Evolutionary conservation across 2,888 invertebrate genomes (phyloP), one percentile per base, ranked within the genome.

Genomic region (Eupithecia pulchellata): DNA sequence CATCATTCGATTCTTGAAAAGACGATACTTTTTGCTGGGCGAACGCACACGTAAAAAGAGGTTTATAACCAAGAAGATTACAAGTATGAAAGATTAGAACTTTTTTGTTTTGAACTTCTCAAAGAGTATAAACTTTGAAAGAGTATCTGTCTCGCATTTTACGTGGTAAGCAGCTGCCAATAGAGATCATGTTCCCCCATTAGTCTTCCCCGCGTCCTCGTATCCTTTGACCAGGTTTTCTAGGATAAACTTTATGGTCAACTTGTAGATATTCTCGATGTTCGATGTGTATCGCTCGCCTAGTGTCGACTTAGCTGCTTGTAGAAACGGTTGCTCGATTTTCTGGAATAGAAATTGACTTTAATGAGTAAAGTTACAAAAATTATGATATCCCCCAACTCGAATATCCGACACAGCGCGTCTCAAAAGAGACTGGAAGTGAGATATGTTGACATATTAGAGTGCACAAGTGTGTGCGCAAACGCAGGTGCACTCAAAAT

Each of bases 211-310:
- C 0, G 88, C 84, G 1, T 92, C 92, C 60, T 97, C 96, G 89
- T 95, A 98, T 13, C 98, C 98, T 77, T 96, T 96, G 66, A 97
- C 95, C 76, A 98, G 92, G 74, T 97, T 98, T 86, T 97, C 97
- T 82, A 98, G 95, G 80, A 98, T 98, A 86, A 98, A 97, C 86
- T 96, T 96, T 84, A 98, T 98, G 68, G 98, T 97, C 78, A 97
- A 95, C 90, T 97, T 96, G 95, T 98, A 98, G 83, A 98, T 97
- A 81, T 96, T 96, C 85, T 98, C 97, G 79, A 98, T 97, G 91
- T 98, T 98, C 66, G 97, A 97, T 13, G 98, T 97, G 92, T 97
- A 98, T 75, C 98, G 95, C 79, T 98, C 98, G 4, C 97, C 98
- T 42, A 98, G 94, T 0, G 98, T 98, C 75, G 96, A 96, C 86